Evolutionary conservation across 2,888 invertebrate genomes (phyloP), one percentile per base, ranked within the genome.

Genomic region (Lycia hirtaria): DNA sequence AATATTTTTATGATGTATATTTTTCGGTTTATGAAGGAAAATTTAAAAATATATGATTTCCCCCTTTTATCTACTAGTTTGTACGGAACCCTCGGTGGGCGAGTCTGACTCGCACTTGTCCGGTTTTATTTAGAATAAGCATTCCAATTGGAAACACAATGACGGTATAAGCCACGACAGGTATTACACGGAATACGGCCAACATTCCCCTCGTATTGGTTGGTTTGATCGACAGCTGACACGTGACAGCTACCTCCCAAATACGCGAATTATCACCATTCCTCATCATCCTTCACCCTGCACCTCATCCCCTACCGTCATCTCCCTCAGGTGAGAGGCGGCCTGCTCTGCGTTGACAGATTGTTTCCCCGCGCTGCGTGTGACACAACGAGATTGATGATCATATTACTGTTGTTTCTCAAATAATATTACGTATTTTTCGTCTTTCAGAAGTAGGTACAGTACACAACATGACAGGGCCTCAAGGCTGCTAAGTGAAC

Each of bases 291-390:
- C 58, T 48, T 67, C 71, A 64, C 49, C 38, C 24, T n/a, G 24
- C 17, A 19, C 2, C n/a, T 38, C n/a, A n/a, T n/a, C n/a, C n/a
- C n/a, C n/a, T n/a, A n/a, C n/a, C n/a, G n/a, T n/a, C n/a, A n/a
- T n/a, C n/a, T n/a, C n/a, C n/a, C 12, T 22, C 52, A 52, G 52
- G 48, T 32, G 51, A 33, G 37, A 17, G 19, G 35, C 19, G 4
- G 59, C 64, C 58, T 59, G 65, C 72, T 78, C 76, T 80, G 60
- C 62, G 26, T 17, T 81, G 86, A 84, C 81, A 73, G 79, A 83
- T 85, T 69, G 73, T 67, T 71, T 59, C 35, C 64, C 19, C 64
- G 68, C 66, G 62, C 62, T 56, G 56, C 3, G 1, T 7, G 28
- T 33, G 43, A 50, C 38, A 32, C 22, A 14, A 14, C 30, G 72